Percentiles rank a stretch among this genome's conserved stretches.
Evolutionary conservation across 2,888 invertebrate genomes (phyloP).

Genomic region (Oscheius onirici): DNA sequence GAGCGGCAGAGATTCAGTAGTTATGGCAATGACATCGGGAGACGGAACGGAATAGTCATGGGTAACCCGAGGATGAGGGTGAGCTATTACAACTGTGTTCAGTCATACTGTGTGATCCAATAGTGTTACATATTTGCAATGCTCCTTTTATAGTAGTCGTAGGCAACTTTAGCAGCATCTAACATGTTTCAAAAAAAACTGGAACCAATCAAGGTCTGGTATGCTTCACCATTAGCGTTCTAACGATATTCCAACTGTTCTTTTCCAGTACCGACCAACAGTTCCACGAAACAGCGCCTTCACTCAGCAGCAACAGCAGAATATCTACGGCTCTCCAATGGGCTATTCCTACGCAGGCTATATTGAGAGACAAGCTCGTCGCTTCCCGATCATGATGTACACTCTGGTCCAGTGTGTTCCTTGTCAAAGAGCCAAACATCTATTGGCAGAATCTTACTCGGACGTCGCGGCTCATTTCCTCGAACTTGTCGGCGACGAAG

Average conservation of each 20-base stretch:
- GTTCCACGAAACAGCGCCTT: background rate
- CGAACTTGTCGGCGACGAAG: constrained; percentile 68
- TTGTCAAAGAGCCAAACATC: constrained; percentile 68
- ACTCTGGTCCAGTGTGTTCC: constrained; percentile 66
- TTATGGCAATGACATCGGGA: background rate
- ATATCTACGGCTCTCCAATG: constrained; percentile 20
- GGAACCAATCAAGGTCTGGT: too few relatives aligned
- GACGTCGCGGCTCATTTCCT: constrained; percentile 68
- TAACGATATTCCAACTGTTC: too few relatives aligned
- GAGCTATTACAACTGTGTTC: too few relatives aligned
- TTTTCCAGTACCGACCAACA: constrained; percentile 11
- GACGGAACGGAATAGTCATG: constrained; percentile 19
- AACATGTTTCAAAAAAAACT: background rate
- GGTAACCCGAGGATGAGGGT: constrained; percentile 29
- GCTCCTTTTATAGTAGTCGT: too few relatives aligned
- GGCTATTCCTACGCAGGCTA: constrained; percentile 36
- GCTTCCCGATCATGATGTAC: constrained; percentile 66
- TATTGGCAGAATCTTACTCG: constrained; percentile 66
- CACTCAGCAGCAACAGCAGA: constrained; percentile 20
- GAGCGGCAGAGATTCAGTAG: background rate
- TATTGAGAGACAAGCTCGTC: constrained; percentile 43
- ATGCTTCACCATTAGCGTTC: too few relatives aligned
- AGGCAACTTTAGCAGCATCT: too few relatives aligned
- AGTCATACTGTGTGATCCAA: too few relatives aligned
- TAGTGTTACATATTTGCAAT: too few relatives aligned